Base-by-base conservation (phyloP, 1,140 invertebrate species). In the Hirudo medicinalis region DNA sequence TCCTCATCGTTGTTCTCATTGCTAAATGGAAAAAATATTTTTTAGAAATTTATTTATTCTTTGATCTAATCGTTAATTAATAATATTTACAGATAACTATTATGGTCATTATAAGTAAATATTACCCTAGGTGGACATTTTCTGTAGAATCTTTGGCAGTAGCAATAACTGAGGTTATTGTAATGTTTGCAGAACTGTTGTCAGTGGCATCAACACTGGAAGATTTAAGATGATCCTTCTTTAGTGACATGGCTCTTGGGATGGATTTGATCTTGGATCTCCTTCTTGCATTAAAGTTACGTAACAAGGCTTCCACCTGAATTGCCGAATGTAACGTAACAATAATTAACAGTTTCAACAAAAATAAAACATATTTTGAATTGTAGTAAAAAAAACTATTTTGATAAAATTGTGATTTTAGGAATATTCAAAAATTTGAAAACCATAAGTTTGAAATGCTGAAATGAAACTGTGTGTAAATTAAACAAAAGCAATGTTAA, bases 1-100 rank as follows among this genome's bases (percentile, higher is more conserved):
- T 82, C 81, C 67, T 83, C 82, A 63, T 84, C 82, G 49, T 82
- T 81, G n/a, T 80, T 76, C 13, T 73, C 73, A 76, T 76, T 78
- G 25, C 78, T 80, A 69, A 22, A 75, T 49, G 3, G 9, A 17
- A 17, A 49, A 49, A 49, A 5, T 17, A 49, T 49, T 49, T 6
- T 49, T 49, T 49, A 49, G 13, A 17, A 49, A 49, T 49, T 11
- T 15, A 49, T 49, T 49, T 49, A 36, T 36, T 36, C 32, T 36
- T 36, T 36, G 6, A 36, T 36, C 2, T 36, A 36, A 36, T 6
- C 6, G 2, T 2, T 6, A 36, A 36, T 36, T 36, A 6, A 36
- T 36, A 36, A 36, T 6, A 36, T 36, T 36, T 36, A 36, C 6
- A 6, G 32, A 36, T 36, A 36, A 6, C 32, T 36, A 36, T 36